Evolutionary conservation across 1,140 invertebrate genomes (phyloP).

Genomic region (Pseudobourletiella spinata): DNA sequence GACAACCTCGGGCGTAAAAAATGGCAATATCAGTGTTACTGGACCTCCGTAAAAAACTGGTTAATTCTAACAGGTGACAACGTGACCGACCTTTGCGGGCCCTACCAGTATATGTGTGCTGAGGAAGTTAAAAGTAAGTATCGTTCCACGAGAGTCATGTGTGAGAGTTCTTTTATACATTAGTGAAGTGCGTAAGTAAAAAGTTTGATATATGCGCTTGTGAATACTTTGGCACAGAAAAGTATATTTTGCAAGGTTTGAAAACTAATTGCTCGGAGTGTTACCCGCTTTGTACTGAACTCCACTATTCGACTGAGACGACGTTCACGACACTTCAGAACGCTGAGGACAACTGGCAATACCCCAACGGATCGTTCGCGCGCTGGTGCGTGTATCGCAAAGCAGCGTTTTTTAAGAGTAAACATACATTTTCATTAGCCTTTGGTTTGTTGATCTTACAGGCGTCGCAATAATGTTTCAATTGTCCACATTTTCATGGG

Average conservation of each 20-base stretch:
- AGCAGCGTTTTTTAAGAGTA: too few species aligned
- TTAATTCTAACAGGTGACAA: constrained; percentile 14
- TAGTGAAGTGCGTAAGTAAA: too few species aligned
- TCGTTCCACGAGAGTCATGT: too few species aligned
- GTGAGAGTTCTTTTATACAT: not conserved
- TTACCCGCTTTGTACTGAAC: constrained; percentile 27
- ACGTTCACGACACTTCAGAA: constrained; percentile 12
- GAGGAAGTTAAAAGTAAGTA: constrained; percentile 3
- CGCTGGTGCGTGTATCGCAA: not conserved
- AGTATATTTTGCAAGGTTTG: not conserved
- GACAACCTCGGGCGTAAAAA: too few species aligned
- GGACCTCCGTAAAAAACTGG: not conserved
- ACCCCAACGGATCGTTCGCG: not conserved
- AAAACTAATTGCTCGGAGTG: not conserved
- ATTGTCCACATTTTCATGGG: constrained; percentile 22
- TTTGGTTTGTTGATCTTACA: too few species aligned
- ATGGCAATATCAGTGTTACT: not conserved
- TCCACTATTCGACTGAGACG: constrained; percentile 14
- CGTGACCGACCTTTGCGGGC: constrained; percentile 11
- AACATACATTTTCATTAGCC: too few species aligned
- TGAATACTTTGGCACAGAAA: too few species aligned
- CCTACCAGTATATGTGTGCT: constrained; percentile 19
- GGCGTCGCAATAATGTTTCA: constrained; percentile 16
- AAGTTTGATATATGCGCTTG: too few species aligned
- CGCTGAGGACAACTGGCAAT: not conserved